phyloP scores from a whole-genome alignment of 1,140 invertebrate genomes.

The Listronotus oregonensis region DNA sequence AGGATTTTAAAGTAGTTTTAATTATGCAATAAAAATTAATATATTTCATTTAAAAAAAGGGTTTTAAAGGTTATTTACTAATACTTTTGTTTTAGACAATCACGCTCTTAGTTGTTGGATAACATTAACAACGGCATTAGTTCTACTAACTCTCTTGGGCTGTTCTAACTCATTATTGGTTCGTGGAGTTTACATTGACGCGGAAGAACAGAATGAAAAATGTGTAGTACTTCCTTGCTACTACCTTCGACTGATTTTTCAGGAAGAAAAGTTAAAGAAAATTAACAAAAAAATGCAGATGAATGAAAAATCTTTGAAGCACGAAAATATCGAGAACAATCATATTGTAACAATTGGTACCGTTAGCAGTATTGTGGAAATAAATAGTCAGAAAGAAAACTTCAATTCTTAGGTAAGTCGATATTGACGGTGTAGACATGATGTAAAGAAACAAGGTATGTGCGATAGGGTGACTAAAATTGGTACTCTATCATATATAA shows the following conservation, averaged over 20 bases:
- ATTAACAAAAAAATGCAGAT: constrained; percentile 42
- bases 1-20: too few species aligned
- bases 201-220: constrained; percentile 76
- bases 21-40: too few species aligned
- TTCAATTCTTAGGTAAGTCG: constrained; percentile 10
- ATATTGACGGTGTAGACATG: too few species aligned
- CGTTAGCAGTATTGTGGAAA: constrained; percentile 24
- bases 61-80: too few species aligned
- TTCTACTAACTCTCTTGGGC: constrained; percentile 78
- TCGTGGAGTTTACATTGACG: constrained; percentile 82
- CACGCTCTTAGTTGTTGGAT: constrained; percentile 77
- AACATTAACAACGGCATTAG: constrained; percentile 72
- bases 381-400: constrained; percentile 11
- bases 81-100: constrained; percentile 61
- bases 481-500: too few species aligned
- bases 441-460: too few species aligned
- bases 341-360: constrained; percentile 30
- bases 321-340: constrained; percentile 46
- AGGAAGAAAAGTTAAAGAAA: constrained; percentile 67
- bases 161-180: constrained; percentile 83
- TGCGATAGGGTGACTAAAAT: too few species aligned
- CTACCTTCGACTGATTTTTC: constrained; percentile 77
- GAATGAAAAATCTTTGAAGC: constrained; percentile 47
- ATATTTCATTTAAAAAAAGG: too few species aligned
- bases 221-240: constrained; percentile 82